A percentile compares a stretch with the other conserved stretches of the same genome.
Conservation (phyloP, 2,797 vertebrate species). For the Acanthis flammea region DNA sequence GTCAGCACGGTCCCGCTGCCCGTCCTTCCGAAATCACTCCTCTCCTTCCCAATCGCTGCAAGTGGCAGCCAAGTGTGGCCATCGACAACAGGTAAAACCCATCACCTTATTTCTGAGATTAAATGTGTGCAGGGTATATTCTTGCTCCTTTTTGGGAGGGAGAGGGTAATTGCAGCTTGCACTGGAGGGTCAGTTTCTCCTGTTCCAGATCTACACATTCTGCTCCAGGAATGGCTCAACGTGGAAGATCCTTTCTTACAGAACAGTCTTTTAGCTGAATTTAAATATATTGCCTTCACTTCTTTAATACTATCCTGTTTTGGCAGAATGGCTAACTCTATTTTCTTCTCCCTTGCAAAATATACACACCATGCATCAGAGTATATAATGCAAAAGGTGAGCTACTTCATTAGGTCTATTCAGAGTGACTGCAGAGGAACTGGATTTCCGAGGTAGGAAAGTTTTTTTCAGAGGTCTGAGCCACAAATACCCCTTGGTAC, state of each 20-base stretch:
- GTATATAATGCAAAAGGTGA: slow-evolving; percentile 57
- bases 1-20: slow-evolving; percentile 70
- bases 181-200: not conserved
- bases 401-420: slow-evolving; percentile 54
- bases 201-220: not conserved
- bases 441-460: slow-evolving; percentile 61
- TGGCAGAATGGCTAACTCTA: slow-evolving; percentile 52
- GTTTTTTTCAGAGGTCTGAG: slow-evolving; percentile 44
- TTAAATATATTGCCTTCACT: slow-evolving; percentile 22
- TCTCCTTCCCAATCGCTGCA: slow-evolving; percentile 67
- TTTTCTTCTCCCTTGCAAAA: slow-evolving; percentile 61
- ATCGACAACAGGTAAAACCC: slow-evolving; percentile 82
- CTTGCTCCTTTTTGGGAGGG: slow-evolving; percentile 20
- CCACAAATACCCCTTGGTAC: not conserved
- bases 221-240: slow-evolving; percentile 10
- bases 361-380: slow-evolving; percentile 41
- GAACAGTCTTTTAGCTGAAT: not conserved
- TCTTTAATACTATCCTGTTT: slow-evolving; percentile 36
- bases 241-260: not conserved
- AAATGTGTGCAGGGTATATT: not conserved
- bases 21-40: slow-evolving; percentile 76
- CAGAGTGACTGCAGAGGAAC: slow-evolving; percentile 58
- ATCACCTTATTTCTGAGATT: slow-evolving; percentile 14
- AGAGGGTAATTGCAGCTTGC: not conserved
- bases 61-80: slow-evolving; percentile 71